Base-by-base conservation (phyloP, 23 tunicate genomes). In the Diplosoma virens region DNA sequence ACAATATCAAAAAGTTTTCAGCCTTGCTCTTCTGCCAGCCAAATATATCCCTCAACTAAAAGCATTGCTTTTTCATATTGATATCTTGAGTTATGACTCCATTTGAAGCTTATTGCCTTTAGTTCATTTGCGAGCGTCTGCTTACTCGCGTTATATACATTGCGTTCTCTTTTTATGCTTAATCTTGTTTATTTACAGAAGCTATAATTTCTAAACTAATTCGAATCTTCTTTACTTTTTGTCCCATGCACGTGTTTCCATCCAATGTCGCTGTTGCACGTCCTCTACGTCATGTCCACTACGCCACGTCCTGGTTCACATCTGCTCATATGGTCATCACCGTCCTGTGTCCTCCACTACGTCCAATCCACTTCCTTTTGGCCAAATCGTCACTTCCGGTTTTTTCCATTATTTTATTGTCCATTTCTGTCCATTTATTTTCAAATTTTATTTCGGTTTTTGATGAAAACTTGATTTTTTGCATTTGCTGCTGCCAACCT, bases 361-460 rank as follows among this genome's bases (percentile, higher is more conserved):
- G 14, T 7, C 50, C 29, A 35, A 25, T 30, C 71, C 71, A 64
- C 36, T 25, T 11, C 24, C 14, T 58, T 55, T 11, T 5, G 22
- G 23, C 17, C 4, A 4, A 5, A 11, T 4, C 23, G 23, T 55
- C 61, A 55, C 22, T 4, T 5, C 35, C 69, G 69, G 69, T 61
- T 61, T 18, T 35, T 26, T n/a, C n/a, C n/a, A n/a, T n/a, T n/a
- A n/a, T 29, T 61, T 55, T 41, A 41, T 41, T 61, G 17, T 26
- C 69, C 69, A 61, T 61, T 61, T 61, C 30, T 29, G n/a, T 61
- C 69, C 69, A 61, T 61, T n/a, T n/a, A n/a, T n/a, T 61, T 9
- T 55, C 61, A 24, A 61, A 61, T 61, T 61, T 26, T n/a, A n/a
- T n/a, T n/a, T n/a, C n/a, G n/a, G 6, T 61, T 61, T 27, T 27